Evolutionary conservation across 2,113 vertebrate genomes (phyloP).

Genomic region (Bubo blakistoni): DNA sequence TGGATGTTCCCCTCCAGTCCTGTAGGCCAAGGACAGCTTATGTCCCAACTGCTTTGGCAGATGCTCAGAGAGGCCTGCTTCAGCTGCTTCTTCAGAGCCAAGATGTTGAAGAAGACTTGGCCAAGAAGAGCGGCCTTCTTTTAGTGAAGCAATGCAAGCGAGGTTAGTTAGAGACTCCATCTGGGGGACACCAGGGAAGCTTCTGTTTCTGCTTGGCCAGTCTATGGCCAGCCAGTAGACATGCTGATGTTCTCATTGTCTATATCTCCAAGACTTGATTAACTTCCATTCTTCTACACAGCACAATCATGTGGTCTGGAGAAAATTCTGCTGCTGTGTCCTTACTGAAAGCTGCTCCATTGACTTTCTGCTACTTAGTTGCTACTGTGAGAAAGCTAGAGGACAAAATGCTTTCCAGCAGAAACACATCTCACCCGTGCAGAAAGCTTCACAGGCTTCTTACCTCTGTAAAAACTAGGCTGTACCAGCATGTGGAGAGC

Average conservation of each 20-base stretch:
- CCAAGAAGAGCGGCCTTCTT: background rate
- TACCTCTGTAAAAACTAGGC: background rate
- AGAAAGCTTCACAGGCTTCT: background rate
- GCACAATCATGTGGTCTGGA: background rate
- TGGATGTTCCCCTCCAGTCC: slow-evolving; percentile 48
- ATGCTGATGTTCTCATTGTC: background rate
- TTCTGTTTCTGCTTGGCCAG: background rate
- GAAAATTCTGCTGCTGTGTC: background rate
- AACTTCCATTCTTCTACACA: background rate
- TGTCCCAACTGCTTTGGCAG: background rate
- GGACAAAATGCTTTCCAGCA: background rate
- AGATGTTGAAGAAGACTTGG: background rate
- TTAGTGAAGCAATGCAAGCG: background rate
- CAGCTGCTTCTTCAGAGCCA: background rate
- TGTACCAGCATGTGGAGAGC: background rate
- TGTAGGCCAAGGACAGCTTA: slow-evolving; percentile 53
- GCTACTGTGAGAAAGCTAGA: background rate
- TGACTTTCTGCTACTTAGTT: background rate
- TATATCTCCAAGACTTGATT: background rate
- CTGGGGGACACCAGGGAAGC: background rate
- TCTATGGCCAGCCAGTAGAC: background rate
- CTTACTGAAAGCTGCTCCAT: background rate
- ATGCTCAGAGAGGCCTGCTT: background rate
- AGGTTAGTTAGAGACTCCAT: background rate
- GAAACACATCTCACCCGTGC: background rate